phyloP scores from a whole-genome alignment of 2,113 vertebrate species.

The Erythrolamprus reginae region DNA sequence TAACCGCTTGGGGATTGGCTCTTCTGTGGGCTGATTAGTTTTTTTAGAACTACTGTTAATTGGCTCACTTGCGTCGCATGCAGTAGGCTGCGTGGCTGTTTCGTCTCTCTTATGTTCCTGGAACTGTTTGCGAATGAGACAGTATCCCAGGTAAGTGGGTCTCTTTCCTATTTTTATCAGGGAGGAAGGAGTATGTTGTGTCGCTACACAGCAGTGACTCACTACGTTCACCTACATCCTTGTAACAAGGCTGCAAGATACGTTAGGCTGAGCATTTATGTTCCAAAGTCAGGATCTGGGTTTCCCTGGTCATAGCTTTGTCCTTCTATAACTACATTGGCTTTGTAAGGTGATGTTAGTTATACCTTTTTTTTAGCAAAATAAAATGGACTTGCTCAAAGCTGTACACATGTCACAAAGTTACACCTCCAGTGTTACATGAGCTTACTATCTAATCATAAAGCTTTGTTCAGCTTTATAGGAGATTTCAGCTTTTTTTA shows the following conservation, averaged over 20 bases:
- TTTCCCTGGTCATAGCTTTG: not conserved
- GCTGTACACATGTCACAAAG: not conserved
- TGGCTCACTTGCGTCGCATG: constrained; percentile 33
- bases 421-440: not conserved
- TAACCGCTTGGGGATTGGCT: constrained; percentile 48
- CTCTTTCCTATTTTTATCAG: constrained; percentile 12
- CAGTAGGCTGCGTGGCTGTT: constrained; percentile 29
- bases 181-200: not conserved
- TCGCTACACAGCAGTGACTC: constrained; percentile 1
- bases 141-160: constrained; percentile 49
- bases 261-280: not conserved
- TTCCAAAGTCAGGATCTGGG: not conserved
- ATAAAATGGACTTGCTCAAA: not conserved
- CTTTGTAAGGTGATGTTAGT: not conserved
- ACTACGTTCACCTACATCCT: not conserved
- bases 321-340: not conserved
- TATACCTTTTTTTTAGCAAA: not conserved
- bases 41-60: constrained; percentile 32
- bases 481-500: not conserved
- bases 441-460: not conserved
- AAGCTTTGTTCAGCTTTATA: constrained; percentile 20
- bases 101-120: constrained; percentile 32
- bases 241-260: not conserved
- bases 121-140: constrained; percentile 56
- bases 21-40: constrained; percentile 28